Conservation (phyloP, 2,797 vertebrate genomes). For the Adelosebastes latens region DNA sequence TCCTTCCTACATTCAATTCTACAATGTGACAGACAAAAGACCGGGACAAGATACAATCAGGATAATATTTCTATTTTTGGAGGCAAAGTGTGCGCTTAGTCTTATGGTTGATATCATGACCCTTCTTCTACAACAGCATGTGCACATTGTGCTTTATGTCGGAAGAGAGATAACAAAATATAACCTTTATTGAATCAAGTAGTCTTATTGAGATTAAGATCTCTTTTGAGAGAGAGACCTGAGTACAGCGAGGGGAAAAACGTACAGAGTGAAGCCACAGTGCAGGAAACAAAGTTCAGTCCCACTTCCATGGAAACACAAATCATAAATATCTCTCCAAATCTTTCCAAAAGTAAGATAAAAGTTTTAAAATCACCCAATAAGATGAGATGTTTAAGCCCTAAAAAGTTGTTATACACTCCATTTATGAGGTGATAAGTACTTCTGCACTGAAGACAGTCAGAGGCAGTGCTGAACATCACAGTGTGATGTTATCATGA, state of each 20-base stretch:
- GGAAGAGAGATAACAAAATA: not conserved
- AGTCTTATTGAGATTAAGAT: slow-evolving; percentile 1
- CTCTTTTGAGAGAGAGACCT: not conserved
- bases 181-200: not conserved
- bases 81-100: not conserved
- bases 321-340: not conserved
- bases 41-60: not conserved
- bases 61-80: not conserved
- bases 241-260: not conserved
- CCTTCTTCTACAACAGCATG: not conserved
- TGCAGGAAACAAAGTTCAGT: not conserved
- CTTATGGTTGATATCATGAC: not conserved
- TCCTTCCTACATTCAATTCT: not conserved
- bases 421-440: not conserved
- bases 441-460: not conserved
- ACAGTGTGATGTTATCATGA: not conserved
- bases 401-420: not conserved
- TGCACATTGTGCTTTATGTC: not conserved
- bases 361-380: not conserved
- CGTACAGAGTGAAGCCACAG: not conserved
- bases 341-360: not conserved
- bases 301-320: not conserved
- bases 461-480: not conserved
- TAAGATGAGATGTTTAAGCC: not conserved
- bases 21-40: not conserved